Percentiles rank a stretch among this genome's conserved stretches.
Conservation (phyloP, 2,113 vertebrate genomes). For the Nicator chloris region DNA sequence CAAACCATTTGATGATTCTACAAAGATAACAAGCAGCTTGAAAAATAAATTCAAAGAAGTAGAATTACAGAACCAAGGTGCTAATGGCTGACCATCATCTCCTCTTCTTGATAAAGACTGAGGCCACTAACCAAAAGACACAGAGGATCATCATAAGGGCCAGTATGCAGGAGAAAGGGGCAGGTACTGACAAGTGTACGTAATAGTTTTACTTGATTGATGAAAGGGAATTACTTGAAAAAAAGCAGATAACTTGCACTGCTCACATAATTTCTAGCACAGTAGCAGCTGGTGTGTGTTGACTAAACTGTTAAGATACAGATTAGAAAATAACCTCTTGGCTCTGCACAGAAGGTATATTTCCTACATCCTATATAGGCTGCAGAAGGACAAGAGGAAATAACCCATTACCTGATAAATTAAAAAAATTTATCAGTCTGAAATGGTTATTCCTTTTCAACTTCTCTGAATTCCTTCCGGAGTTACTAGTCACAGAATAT, state of each 20-base stretch:
- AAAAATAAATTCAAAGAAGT: not conserved
- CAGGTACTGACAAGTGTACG: not conserved
- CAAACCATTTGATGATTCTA: not conserved
- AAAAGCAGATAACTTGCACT: not conserved
- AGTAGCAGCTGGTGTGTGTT: not conserved
- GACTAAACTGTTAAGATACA: not conserved
- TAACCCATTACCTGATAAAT: not conserved
- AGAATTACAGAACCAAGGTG: not conserved
- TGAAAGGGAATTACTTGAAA: not conserved
- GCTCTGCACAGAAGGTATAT: not conserved
- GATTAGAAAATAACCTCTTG: not conserved
- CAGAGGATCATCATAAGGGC: not conserved
- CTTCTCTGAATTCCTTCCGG: not conserved
- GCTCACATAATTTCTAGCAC: not conserved
- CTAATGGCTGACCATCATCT: not conserved
- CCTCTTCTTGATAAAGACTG: not conserved
- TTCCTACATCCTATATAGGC: not conserved
- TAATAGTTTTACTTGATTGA: not conserved
- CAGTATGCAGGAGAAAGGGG: not conserved
- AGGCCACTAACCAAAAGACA: not conserved
- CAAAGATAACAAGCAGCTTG: not conserved
- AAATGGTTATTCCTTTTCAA: not conserved
- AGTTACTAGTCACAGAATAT: not conserved
- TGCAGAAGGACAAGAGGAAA: not conserved
- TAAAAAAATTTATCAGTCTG: not conserved